A percentile compares a stretch with the other conserved stretches of the same genome.
phyloP scores from a whole-genome alignment of 1,140 invertebrate species.

The Megalonaias nervosa region DNA sequence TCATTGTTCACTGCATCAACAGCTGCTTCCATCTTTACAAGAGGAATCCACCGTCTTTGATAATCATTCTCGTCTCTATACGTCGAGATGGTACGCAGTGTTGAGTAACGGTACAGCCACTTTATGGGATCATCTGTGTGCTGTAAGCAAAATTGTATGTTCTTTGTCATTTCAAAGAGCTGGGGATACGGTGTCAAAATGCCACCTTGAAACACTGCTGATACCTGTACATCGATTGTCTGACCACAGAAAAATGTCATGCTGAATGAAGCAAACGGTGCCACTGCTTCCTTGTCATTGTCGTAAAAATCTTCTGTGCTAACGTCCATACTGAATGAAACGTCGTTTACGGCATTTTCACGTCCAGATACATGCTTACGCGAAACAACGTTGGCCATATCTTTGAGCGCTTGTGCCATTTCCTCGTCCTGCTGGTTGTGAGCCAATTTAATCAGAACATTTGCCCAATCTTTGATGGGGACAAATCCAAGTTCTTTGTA shows the following conservation, averaged over 20 bases:
- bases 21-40: conserved; percentile 35
- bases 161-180: conserved; percentile 8
- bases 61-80: conserved; percentile 15
- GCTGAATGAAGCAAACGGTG: background rate
- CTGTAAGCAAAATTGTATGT: conserved; percentile 16
- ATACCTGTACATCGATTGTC: conserved; percentile 18
- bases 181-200: conserved; percentile 13
- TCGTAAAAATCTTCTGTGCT: conserved; percentile 19
- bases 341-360: conserved; percentile 2
- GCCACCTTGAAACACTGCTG: conserved; percentile 4
- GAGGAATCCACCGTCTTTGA: conserved; percentile 21
- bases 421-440: conserved; percentile 12
- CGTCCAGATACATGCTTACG: background rate
- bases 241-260: conserved; percentile 16
- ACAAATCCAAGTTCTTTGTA: conserved; percentile 4
- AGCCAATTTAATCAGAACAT: conserved; percentile 9
- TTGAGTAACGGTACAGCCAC: background rate
- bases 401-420: too few species aligned
- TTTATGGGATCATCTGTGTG: conserved; percentile 19
- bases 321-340: conserved; percentile 15
- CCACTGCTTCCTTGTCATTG: background rate
- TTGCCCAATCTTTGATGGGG: conserved; percentile 14
- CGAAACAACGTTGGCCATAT: background rate
- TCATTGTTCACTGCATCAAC: conserved; percentile 5
- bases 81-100: background rate